phyloP scores from a whole-genome alignment of 2,888 invertebrate genomes.

The Morpho deidamia region DNA sequence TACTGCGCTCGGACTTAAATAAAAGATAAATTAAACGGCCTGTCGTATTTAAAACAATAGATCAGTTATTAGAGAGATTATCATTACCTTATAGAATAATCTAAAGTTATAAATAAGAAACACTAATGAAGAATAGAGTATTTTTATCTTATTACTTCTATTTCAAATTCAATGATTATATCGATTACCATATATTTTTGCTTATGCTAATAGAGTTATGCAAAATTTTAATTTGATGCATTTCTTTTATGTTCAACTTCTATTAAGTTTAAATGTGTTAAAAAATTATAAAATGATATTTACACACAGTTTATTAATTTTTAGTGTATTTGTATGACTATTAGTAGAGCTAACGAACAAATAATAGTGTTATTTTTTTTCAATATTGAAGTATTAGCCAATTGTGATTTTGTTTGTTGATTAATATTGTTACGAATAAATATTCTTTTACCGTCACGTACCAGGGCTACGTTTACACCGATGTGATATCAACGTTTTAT shows the following conservation, averaged over 20 bases:
- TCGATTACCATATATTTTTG: too few relatives aligned
- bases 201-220: background rate
- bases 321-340: too few relatives aligned
- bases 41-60: too few relatives aligned
- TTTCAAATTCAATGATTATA: too few relatives aligned
- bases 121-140: too few relatives aligned
- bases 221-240: slow-evolving; percentile 3
- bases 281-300: background rate
- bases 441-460: background rate
- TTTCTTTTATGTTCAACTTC: slow-evolving; percentile 1
- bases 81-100: too few relatives aligned
- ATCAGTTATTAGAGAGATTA: too few relatives aligned
- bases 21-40: too few relatives aligned
- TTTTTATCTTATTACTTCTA: too few relatives aligned
- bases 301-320: background rate
- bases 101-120: too few relatives aligned
- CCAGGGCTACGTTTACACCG: slow-evolving; percentile 8
- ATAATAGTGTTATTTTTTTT: background rate
- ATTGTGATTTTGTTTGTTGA: slow-evolving; percentile 3
- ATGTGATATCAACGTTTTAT: too few relatives aligned
- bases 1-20: too few relatives aligned
- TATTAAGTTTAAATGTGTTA: background rate
- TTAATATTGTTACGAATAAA: background rate
- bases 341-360: slow-evolving; percentile 3
- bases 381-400: background rate